Conservation (phyloP, 2,888 invertebrate species). For the Hyposoter didymator region DNA sequence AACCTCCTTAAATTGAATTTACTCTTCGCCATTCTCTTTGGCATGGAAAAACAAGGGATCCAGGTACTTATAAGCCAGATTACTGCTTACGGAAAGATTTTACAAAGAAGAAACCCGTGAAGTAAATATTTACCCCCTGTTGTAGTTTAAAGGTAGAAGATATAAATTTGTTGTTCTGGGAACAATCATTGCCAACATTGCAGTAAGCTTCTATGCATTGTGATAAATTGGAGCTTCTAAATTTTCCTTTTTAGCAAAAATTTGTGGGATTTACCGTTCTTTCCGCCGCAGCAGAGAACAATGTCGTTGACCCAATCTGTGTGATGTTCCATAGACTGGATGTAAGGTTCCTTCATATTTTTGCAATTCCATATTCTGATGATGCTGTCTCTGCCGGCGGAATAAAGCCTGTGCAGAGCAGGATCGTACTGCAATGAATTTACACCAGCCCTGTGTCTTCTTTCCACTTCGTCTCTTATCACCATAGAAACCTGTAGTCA, state of each 20-base stretch:
- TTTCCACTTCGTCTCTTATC: constrained; percentile 97
- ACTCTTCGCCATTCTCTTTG: too few species aligned
- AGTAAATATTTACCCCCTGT: too few species aligned
- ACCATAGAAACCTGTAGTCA: constrained; percentile 96
- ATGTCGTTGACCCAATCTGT: constrained; percentile 99
- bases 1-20: too few species aligned
- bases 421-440: constrained; percentile 98
- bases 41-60: too few species aligned
- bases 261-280: constrained; percentile 90
- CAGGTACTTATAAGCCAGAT: too few species aligned
- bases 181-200: background rate
- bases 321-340: constrained; percentile 99
- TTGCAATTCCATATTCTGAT: constrained; percentile 94
- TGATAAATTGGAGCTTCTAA: background rate
- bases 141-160: too few species aligned
- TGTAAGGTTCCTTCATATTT: constrained; percentile 90
- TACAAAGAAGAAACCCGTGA: too few species aligned
- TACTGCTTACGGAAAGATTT: too few species aligned
- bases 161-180: background rate
- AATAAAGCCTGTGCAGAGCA: constrained; percentile 94
- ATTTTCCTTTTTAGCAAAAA: background rate
- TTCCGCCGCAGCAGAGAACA: constrained; percentile 97
- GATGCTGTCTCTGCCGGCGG: constrained; percentile 98
- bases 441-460: constrained; percentile 97
- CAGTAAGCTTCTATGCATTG: background rate